A percentile compares a stretch with the other conserved stretches of the same genome.
These are phyloP conservation scores for Pyrrhosoma nymphula DNA, from an alignment of 2,888 invertebrate genomes.

Conservation along the genomic window DNA sequence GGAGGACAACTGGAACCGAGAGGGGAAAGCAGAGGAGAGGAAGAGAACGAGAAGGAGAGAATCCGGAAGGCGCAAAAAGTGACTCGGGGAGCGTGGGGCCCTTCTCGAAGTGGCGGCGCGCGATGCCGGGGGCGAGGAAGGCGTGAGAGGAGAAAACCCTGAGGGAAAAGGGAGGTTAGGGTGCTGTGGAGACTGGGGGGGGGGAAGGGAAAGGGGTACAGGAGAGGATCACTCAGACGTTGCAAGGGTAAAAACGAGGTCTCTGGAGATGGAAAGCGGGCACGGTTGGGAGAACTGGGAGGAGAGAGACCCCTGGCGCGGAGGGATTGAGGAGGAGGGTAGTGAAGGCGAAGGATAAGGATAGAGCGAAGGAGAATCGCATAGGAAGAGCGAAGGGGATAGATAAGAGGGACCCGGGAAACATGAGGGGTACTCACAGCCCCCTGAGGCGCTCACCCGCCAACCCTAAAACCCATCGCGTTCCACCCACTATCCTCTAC, in stretches of 20 bases:
- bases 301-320: not conserved
- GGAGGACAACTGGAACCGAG: not conserved
- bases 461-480: not conserved
- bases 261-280: conserved; percentile 26
- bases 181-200: not conserved
- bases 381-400: not conserved
- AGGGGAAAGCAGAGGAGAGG: not conserved
- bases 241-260: conserved; percentile 52
- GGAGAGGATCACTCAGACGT: conserved; percentile 40
- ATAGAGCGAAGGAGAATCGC: not conserved
- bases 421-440: not conserved
- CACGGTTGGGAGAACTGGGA: not conserved
- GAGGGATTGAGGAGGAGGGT: not conserved
- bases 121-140: not conserved
- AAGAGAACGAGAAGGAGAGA: not conserved
- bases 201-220: not conserved
- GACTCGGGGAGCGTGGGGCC: conserved; percentile 3
- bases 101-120: not conserved
- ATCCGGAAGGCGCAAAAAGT: conserved; percentile 2
- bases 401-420: conserved; percentile 2
- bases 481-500: not conserved
- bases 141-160: not conserved
- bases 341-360: not conserved
- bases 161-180: not conserved
- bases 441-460: not conserved